Percentiles rank a stretch among this genome's conserved stretches.
Conservation (phyloP, 2,797 vertebrate species). For the Lindbergichthys nudifrons region DNA sequence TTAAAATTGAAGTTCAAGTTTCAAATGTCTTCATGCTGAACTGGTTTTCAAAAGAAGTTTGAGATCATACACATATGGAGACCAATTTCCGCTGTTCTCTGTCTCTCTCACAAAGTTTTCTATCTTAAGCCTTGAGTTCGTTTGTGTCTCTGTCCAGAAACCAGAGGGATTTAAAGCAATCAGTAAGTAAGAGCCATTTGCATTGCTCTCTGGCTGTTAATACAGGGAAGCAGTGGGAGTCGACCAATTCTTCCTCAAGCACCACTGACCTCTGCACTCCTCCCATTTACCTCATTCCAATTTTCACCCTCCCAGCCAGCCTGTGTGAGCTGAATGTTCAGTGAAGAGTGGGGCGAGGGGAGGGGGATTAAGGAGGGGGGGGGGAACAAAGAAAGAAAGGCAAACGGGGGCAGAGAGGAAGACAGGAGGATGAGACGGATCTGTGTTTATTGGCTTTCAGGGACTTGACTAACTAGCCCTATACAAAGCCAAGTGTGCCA, state of each 20-base stretch:
- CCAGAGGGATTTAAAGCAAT: constrained; percentile 40
- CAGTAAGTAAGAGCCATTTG: constrained; percentile 36
- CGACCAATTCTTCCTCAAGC: constrained; percentile 36
- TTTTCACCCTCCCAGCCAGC: constrained; percentile 28
- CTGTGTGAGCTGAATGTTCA: constrained; percentile 38
- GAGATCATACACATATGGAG: constrained; percentile 29
- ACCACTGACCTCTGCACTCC: constrained; percentile 44
- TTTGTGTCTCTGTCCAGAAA: constrained; percentile 28
- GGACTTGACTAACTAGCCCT: constrained; percentile 35
- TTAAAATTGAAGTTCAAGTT: constrained; percentile 12
- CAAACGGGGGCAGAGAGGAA: constrained; percentile 24
- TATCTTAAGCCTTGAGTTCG: constrained; percentile 27
- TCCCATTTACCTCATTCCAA: constrained; percentile 50
- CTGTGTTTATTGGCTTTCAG: constrained; percentile 49
- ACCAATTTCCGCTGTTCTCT: constrained; percentile 1
- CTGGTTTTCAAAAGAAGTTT: constrained; percentile 14
- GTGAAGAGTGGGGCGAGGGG: neutral
- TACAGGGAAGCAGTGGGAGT: constrained; percentile 43
- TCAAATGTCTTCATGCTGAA: constrained; percentile 15
- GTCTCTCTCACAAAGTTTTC: constrained; percentile 4
- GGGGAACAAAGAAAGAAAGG: constrained; percentile 12
- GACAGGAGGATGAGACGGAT: constrained; percentile 25
- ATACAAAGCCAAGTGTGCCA: constrained; percentile 31
- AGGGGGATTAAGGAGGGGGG: constrained; percentile 34
- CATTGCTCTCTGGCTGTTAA: constrained; percentile 49